Evolutionary conservation across 2,113 vertebrate genomes (phyloP).

Genomic region (Otis tarda): DNA sequence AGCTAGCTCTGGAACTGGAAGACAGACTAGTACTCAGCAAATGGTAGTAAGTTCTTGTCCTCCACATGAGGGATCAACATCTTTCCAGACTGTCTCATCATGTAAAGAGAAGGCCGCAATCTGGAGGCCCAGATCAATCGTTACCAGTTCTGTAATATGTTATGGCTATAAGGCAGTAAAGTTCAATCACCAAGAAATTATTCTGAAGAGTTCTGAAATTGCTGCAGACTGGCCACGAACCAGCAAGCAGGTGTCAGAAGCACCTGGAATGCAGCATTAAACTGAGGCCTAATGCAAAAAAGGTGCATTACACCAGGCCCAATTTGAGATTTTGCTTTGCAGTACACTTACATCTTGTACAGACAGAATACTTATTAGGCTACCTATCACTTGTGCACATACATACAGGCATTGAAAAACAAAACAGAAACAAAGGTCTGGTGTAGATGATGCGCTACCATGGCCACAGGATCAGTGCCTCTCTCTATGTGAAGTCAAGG

Average conservation of each 20-base stretch:
- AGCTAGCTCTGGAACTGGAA: not conserved
- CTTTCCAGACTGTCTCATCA: not conserved
- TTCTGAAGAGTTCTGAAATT: not conserved
- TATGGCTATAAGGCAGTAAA: not conserved
- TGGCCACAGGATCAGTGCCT: fast-evolving
- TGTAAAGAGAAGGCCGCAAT: not conserved
- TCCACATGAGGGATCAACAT: not conserved
- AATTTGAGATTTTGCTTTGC: not conserved
- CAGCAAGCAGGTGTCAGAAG: not conserved
- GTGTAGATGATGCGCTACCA: not conserved
- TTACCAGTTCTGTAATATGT: not conserved
- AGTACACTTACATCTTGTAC: not conserved
- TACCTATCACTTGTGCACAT: not conserved
- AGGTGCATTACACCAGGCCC: not conserved
- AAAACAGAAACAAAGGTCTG: not conserved
- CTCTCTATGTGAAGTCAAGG: not conserved
- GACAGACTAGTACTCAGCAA: not conserved
- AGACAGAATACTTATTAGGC: not conserved
- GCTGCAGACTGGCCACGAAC: not conserved
- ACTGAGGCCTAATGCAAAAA: not conserved
- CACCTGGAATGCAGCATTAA: not conserved
- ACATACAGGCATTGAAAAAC: not conserved
- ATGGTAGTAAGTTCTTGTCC: not conserved
- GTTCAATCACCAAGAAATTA: not conserved
- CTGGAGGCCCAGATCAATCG: not conserved